Evolutionary conservation across 2,113 vertebrate species (phyloP).

Genomic region (Lates calcarifer): DNA sequence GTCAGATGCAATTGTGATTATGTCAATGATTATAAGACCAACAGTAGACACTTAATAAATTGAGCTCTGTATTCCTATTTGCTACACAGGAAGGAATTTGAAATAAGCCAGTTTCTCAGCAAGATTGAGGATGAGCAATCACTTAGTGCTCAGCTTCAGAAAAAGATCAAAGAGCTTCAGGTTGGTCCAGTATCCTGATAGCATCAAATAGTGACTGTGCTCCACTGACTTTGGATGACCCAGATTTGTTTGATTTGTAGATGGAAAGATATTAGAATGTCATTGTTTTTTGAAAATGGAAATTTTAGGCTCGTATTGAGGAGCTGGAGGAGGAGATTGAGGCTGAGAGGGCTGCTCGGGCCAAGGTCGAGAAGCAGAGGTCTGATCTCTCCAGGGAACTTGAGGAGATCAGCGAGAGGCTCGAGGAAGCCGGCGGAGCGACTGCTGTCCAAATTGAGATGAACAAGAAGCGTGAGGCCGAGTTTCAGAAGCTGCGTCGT

Average conservation of each 20-base stretch:
- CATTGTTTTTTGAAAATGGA: neutral
- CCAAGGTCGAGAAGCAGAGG: slow-evolving; percentile 91
- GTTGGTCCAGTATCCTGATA: slow-evolving; percentile 53
- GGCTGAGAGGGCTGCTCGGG: slow-evolving; percentile 87
- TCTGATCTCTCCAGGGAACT: slow-evolving; percentile 90
- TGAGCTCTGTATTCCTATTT: neutral
- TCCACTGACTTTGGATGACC: neutral
- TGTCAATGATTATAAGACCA: neutral
- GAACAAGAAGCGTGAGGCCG: slow-evolving; percentile 94
- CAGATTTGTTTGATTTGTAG: neutral
- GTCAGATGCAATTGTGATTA: neutral
- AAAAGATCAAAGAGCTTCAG: slow-evolving; percentile 91
- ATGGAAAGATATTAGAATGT: neutral
- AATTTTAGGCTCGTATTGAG: slow-evolving; percentile 81
- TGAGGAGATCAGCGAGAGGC: slow-evolving; percentile 89
- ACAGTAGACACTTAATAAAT: neutral
- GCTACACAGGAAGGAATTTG: slow-evolving; percentile 88
- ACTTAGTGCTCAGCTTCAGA: slow-evolving; percentile 86
- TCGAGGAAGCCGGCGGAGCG: slow-evolving; percentile 93
- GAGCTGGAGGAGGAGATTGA: slow-evolving; percentile 93
- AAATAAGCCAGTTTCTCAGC: slow-evolving; percentile 87
- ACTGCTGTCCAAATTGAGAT: slow-evolving; percentile 91
- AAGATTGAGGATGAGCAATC: slow-evolving; percentile 90
- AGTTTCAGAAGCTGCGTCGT: slow-evolving; percentile 90
- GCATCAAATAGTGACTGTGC: neutral